Base-by-base conservation (phyloP, 2,113 vertebrate species). In the Tragelaphus buxtoni region DNA sequence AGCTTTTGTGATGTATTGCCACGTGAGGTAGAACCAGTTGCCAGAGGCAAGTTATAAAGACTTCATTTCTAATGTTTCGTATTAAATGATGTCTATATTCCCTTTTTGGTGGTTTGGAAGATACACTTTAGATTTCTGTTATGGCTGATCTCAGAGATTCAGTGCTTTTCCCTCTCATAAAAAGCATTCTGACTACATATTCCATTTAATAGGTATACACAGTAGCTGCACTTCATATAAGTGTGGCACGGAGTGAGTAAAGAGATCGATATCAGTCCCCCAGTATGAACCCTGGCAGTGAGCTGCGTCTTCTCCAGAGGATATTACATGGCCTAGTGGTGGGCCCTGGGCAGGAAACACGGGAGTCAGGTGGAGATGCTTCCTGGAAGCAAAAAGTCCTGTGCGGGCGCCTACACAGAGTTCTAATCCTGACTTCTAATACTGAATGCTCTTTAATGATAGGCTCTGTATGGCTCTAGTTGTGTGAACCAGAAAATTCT, bases 41-140 rank as follows among this genome's bases (percentile, higher is more conserved):
- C 51, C 88, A 90, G 42, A 16, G 81, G 60, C 32, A 55, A 0
- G 28, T 32, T 96, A 82, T 88, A 97, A 95, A 97, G 74, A 94
- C 16, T 94, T 90, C 49, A 74, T 95, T 90, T 58, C 53, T 93
- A 91, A 90, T 77, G 0, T 91, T 96, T 81, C 84, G 2, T n/a
- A 94, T 86, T 96, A 95, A 97, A 53, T 85, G 5, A 35, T 86
- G 53, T 80, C 88, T 85, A 14, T 77, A 30, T 51, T 6, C 16
- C 51, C 51, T 61, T 53, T 88, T 51, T 53, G 32, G 51, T 91
- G 65, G 18, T 87, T 82, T 89, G 42, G 11, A 88, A 94, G 74
- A 80, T 69, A 49, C 4, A 90, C 88, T 72, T 95, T 65, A 35
- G 32, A 9, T 77, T 63, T 91, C 47, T 61, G 14, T 84, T 49